Base-by-base conservation (phyloP, 2,888 invertebrate genomes). In the Melanchra persicariae region DNA sequence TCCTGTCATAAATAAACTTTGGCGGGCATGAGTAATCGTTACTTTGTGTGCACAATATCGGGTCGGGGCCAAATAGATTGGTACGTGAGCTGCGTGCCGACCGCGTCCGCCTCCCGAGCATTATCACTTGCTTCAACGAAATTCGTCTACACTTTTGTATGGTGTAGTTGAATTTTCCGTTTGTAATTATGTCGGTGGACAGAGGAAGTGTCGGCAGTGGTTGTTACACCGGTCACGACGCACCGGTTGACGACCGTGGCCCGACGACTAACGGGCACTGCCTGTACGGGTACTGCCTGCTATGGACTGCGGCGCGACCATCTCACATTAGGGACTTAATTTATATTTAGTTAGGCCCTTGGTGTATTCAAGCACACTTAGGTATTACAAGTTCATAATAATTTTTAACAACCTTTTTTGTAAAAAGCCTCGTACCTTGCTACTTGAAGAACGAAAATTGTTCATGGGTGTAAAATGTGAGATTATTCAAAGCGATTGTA, bases 1-100 rank as follows among this genome's bases (percentile, higher is more conserved):
- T 95, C 95, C 95, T 95, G 95, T 94, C 94, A 91, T 95, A 94
- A 94, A 95, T 94, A 94, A 92, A 92, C 91, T 93, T 93, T 90
- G 91, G 92, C 89, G 88, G 89, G 91, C 88, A 94, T 95, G 95
- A 94, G 93, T 95, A 95, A 95, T 94, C 90, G 90, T 93, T 91
- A 92, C 93, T 93, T 94, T 93, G 93, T 94, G 94, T 92, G 93
- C 93, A 92, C 94, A 93, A 93, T 93, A 93, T 93, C 91, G 89
- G 91, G 89, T 88, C 89, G 90, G 91, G 91, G 89, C 93, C 94
- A 93, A 95, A 94, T 94, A 94, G 94, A 93, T 91, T 92, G 93
- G 87, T 92, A 95, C 95, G 95, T 95, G 95, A 84, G 84, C 77
- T 77, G 95, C 91, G 92, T 95, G 83, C 81, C 71, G 83, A 87